Evolutionary conservation across 2,113 vertebrate genomes (phyloP).

Genomic region (Antechinus flavipes): DNA sequence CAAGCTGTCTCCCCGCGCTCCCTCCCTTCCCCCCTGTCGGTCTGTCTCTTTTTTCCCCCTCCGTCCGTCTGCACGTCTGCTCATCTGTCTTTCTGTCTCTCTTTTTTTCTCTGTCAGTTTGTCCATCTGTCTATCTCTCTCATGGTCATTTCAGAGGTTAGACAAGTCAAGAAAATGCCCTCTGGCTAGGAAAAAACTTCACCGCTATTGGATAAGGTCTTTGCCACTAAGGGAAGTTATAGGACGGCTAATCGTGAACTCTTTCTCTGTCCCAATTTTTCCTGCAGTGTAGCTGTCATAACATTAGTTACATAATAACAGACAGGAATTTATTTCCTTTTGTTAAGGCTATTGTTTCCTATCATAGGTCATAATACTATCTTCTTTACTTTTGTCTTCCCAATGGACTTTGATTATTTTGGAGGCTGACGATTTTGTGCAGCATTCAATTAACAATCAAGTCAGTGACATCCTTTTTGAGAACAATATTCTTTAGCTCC

Average conservation of each 20-base stretch:
- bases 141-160: background rate
- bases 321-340: background rate
- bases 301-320: background rate
- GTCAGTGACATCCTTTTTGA: background rate
- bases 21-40: too few species aligned
- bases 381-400: background rate
- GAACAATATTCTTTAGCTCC: background rate
- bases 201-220: background rate
- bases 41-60: too few species aligned
- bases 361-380: background rate
- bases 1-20: background rate
- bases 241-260: background rate
- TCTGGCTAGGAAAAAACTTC: background rate
- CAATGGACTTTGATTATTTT: background rate
- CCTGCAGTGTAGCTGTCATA: accelerated
- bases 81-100: too few species aligned
- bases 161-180: background rate
- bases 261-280: background rate
- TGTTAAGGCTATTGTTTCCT: background rate
- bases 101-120: too few species aligned
- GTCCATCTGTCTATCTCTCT: too few species aligned
- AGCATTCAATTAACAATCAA: background rate
- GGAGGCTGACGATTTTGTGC: background rate
- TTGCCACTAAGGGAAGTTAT: background rate
- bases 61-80: too few species aligned